Conservation (phyloP, 2,113 vertebrate species). For the Scatophagus argus region DNA sequence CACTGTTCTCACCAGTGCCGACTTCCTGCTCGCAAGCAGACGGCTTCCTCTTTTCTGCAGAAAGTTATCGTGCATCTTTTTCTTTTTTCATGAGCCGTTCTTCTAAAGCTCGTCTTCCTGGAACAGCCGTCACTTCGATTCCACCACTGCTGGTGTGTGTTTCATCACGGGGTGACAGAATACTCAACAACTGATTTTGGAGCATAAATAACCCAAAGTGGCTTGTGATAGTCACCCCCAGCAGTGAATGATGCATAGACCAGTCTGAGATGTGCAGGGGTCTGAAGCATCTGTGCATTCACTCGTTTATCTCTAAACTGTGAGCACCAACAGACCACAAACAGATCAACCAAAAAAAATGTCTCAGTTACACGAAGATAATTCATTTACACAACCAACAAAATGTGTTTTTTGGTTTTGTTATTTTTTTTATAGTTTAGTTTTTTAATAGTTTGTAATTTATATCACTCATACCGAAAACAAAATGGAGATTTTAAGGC, state of each 20-base stretch:
- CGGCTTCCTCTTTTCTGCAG: conserved; percentile 59
- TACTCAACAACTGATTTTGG: background rate
- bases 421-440: no score
- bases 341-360: no score
- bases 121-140: background rate
- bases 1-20: conserved; percentile 15
- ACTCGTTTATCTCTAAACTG: no score
- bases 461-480: no score
- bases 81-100: background rate
- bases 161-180: background rate
- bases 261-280: background rate
- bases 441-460: no score
- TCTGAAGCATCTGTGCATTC: no score
- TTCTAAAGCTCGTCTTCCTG: background rate
- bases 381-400: no score
- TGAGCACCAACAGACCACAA: no score
- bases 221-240: background rate
- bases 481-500: no score
- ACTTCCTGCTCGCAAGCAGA: conserved; percentile 50
- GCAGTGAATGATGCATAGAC: background rate
- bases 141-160: background rate
- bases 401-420: no score
- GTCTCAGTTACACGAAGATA: no score
- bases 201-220: background rate
- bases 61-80: background rate